phyloP scores from a whole-genome alignment of 2,113 vertebrate species.

The Heteronetta atricapilla region DNA sequence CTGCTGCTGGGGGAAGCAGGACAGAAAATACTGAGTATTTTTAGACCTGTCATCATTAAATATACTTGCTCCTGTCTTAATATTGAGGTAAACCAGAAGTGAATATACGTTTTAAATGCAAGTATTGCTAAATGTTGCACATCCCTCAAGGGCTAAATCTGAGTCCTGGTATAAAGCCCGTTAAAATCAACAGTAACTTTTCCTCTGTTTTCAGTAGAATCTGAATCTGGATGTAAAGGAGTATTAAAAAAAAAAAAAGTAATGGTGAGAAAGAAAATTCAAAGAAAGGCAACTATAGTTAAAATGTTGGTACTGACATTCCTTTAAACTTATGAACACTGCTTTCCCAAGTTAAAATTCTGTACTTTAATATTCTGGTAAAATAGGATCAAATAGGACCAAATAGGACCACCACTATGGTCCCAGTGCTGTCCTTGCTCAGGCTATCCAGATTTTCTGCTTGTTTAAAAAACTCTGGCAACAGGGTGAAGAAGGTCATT shows the following conservation, averaged over 20 bases:
- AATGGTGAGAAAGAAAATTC: background rate
- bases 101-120: conserved; percentile 43
- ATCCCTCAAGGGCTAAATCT: background rate
- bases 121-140: conserved; percentile 9
- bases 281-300: background rate
- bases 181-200: conserved; percentile 14
- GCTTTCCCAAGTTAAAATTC: background rate
- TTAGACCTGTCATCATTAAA: conserved; percentile 45
- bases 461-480: background rate
- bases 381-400: background rate
- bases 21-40: conserved; percentile 42
- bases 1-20: background rate
- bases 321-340: background rate
- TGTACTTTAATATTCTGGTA: background rate
- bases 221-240: background rate
- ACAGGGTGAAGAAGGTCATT: background rate
- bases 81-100: conserved; percentile 47
- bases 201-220: background rate
- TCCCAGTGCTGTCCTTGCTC: background rate
- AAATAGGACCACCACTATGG: too few species aligned
- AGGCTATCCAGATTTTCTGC: background rate
- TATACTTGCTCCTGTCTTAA: conserved; percentile 31
- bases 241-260: background rate
- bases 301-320: background rate
- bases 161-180: background rate